Percentiles rank a stretch among this genome's conserved stretches.
phyloP scores from a whole-genome alignment of 2,113 vertebrate species.

The Megalops atlanticus region DNA sequence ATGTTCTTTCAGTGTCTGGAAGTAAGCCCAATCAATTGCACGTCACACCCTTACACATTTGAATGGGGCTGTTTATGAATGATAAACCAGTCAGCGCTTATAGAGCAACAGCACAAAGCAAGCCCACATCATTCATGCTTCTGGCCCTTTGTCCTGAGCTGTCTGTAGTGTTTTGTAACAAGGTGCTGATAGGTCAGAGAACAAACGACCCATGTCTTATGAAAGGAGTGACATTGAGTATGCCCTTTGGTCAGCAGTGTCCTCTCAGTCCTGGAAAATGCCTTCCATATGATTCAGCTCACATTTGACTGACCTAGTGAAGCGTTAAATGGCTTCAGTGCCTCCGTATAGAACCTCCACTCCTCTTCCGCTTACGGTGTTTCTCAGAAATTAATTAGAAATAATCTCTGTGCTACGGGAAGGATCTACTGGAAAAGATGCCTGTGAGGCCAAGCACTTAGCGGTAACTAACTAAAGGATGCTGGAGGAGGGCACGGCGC shows the following conservation, averaged over 20 bases:
- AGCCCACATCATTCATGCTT: not conserved
- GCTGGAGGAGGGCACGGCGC: too few species aligned
- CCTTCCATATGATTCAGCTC: not conserved
- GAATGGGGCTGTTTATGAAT: not conserved
- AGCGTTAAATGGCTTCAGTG: not conserved
- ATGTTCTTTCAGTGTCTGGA: not conserved
- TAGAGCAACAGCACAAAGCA: not conserved
- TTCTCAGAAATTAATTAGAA: constrained; percentile 6
- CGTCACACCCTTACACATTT: not conserved
- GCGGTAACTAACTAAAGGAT: not conserved
- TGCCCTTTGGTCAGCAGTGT: not conserved
- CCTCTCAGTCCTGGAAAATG: not conserved
- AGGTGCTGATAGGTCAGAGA: not conserved
- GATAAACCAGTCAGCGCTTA: constrained; percentile 3
- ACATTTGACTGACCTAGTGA: not conserved
- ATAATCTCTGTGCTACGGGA: not conserved
- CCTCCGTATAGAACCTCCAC: not conserved
- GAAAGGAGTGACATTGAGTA: too few species aligned
- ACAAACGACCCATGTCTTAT: not conserved
- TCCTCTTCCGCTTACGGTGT: not conserved
- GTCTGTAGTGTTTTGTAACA: not conserved
- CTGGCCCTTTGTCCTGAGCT: not conserved
- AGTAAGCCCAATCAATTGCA: not conserved
- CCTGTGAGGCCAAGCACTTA: not conserved
- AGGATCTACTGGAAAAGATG: not conserved